These are phyloP conservation scores for Pogonophryne albipinna DNA, from an alignment of 2,797 vertebrate genomes.

Conservation along the genomic window DNA sequence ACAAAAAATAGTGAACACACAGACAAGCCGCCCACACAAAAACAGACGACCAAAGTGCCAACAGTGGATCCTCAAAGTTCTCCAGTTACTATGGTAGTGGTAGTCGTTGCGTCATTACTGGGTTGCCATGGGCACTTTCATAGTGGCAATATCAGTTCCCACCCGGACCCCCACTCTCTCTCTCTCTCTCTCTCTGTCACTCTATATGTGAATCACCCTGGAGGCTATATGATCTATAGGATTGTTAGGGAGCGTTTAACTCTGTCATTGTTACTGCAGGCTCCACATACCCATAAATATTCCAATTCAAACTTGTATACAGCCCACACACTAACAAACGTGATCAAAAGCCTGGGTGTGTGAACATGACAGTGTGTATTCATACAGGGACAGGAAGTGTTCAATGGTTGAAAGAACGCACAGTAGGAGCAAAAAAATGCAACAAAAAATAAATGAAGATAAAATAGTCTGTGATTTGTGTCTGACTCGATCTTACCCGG, in stretches of 20 bases:
- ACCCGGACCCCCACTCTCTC: neutral
- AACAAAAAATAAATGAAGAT: conserved; percentile 19
- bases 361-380: conserved; percentile 19
- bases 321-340: conserved; percentile 17
- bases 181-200: neutral
- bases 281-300: conserved; percentile 30
- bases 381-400: conserved; percentile 2
- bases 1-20: conserved; percentile 30
- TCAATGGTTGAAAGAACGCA: conserved; percentile 1
- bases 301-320: conserved; percentile 30
- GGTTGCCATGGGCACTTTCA: conserved; percentile 69
- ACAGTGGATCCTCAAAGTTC: conserved; percentile 46
- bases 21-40: conserved; percentile 51
- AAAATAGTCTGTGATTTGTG: conserved; percentile 23
- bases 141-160: conserved; percentile 40
- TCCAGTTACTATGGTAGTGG: conserved; percentile 74
- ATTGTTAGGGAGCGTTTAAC: conserved; percentile 40
- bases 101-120: conserved; percentile 53
- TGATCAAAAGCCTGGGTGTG: conserved; percentile 34
- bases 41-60: conserved; percentile 40
- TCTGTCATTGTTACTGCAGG: conserved; percentile 8
- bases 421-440: neutral
- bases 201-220: conserved; percentile 25
- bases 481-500: conserved; percentile 74
- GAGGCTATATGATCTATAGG: conserved; percentile 29